Evolutionary conservation across 2,113 vertebrate species (phyloP), one percentile per base, ranked within the genome.

Genomic region (Leptocoma aspasia): DNA sequence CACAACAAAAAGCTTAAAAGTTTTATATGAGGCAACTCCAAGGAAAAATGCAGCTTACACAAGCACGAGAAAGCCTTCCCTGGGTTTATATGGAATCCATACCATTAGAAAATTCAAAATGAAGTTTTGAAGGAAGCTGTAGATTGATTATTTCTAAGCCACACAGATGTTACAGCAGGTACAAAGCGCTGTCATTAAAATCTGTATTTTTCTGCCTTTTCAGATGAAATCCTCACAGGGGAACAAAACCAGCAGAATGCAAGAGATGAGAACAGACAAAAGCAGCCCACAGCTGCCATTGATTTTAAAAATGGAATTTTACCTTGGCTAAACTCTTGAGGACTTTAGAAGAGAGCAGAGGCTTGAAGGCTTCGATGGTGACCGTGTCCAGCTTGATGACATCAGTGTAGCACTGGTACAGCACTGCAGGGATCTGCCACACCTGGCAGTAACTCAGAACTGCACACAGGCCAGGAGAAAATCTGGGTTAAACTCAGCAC

Each of bases 381-480:
- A 99, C 80, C 0, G 98, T 98, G 97, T 99, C 99, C 23, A 98
- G 96, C 44, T 98, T 98, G 86, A 98, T 98, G 89, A 98, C 97
- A 77, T 99, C 99, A 12, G 98, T 99, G 89, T 99, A 99, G 69
- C 99, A 99, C 97, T 98, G 98, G 89, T 99, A 99, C 49, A 99
- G 95, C 22, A 98, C 96, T 2, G 99, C 97, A 18, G 99, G 97
- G 81, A 99, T 98, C 59, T 94, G 95, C 96, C 98, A 98, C 10
- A 99, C 98, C 96, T 99, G 99, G 84, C 99, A 99, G 64, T 99
- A 98, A 90, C 98, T 99, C 92, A 99, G 93, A 54, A 99, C 99
- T 99, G 86, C 64, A n/a, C 50, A 94, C 2, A 88, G 27, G 37
- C 0, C 13, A 93, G 41, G 50, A 52, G 16, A 41, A 92, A 75